These are phyloP conservation scores for Caerostris darwini DNA, from an alignment of 1,140 invertebrate genomes.

Conservation along the genomic window DNA sequence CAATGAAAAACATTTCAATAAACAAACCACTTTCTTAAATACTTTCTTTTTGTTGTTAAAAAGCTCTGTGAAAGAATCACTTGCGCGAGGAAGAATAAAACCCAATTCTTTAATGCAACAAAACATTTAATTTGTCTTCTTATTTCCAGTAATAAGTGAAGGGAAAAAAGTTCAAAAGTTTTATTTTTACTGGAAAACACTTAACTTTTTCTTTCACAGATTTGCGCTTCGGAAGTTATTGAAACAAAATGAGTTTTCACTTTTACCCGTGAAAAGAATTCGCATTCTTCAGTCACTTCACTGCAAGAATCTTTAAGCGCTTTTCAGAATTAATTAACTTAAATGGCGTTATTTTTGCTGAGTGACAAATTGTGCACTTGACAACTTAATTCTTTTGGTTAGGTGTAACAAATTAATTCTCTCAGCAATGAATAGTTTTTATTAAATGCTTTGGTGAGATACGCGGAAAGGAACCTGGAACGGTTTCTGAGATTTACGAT, in stretches of 20 bases:
- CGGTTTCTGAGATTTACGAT: neutral
- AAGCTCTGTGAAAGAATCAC: neutral
- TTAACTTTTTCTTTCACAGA: neutral
- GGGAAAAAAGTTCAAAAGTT: neutral
- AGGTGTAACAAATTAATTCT: neutral
- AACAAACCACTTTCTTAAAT: neutral
- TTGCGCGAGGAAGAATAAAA: neutral
- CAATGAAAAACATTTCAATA: too few species aligned
- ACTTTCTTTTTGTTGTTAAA: neutral
- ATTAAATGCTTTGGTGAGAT: neutral
- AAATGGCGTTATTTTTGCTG: neutral
- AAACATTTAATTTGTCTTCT: neutral
- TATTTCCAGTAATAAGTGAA: neutral
- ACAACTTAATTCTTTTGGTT: neutral
- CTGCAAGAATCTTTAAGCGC: neutral
- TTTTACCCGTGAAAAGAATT: neutral
- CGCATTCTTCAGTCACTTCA: neutral
- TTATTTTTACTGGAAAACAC: neutral
- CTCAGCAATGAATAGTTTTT: neutral
- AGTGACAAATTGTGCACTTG: neutral
- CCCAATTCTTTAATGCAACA: neutral
- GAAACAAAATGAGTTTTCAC: neutral
- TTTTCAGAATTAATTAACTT: constrained; percentile 10
- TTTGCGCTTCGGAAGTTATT: neutral
- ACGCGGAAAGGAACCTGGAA: neutral